Evolutionary conservation across 2,888 invertebrate genomes (phyloP).

Genomic region (Pegoplata infirma): DNA sequence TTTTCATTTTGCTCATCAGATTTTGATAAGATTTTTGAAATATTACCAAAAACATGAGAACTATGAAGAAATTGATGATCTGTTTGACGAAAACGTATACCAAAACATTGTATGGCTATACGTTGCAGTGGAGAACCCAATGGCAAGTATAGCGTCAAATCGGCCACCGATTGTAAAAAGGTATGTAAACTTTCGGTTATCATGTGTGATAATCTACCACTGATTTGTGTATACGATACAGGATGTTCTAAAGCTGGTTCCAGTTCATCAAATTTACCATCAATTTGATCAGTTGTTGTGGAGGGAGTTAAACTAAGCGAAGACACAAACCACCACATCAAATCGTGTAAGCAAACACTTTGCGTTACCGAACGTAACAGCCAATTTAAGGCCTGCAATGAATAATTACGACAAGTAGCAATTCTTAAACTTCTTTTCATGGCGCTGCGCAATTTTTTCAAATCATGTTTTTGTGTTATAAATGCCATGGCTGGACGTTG

Average conservation of each 20-base stretch:
- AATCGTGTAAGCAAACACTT: constrained; percentile 93
- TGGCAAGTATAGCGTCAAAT: constrained; percentile 92
- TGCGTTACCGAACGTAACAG: constrained; percentile 93
- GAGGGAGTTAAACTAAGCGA: constrained; percentile 83
- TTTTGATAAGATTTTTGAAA: constrained; percentile 95
- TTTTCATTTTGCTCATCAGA: constrained; percentile 87
- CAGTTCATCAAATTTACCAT: constrained; percentile 71
- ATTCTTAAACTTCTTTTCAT: constrained; percentile 92
- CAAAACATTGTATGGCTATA: constrained; percentile 96
- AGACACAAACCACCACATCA: constrained; percentile 97
- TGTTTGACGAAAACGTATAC: constrained; percentile 90
- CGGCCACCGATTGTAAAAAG: constrained; percentile 93
- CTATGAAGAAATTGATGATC: constrained; percentile 94
- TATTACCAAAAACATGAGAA: constrained; percentile 96
- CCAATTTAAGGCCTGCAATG: constrained; percentile 98
- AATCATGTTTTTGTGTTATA: constrained; percentile 90
- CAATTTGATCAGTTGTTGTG: constrained; percentile 73
- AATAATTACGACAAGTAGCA: constrained; percentile 89
- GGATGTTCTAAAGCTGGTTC: constrained; percentile 83
- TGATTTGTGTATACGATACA: constrained; percentile 87
- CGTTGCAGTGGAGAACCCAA: constrained; percentile 92
- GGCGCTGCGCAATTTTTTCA: constrained; percentile 89
- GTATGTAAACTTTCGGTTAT: constrained; percentile 89
- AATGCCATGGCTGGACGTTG: constrained; percentile 91
- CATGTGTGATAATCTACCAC: constrained; percentile 84